Conservation (phyloP, 1,140 invertebrate species). For the Potamilus streckersoni region DNA sequence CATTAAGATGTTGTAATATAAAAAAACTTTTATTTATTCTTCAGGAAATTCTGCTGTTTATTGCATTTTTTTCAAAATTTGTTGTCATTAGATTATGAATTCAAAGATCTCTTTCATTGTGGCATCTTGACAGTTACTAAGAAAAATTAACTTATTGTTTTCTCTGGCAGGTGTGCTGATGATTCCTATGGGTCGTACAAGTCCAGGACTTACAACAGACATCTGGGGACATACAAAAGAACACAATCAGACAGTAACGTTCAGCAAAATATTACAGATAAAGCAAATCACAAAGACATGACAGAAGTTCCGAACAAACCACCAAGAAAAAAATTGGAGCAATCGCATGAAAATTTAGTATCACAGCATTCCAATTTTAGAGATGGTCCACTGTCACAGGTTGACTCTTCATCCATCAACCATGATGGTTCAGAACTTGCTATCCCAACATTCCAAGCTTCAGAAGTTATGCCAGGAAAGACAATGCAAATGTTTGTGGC, state of each 20-base stretch:
- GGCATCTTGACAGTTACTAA: no score
- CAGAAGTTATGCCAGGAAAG: conserved; percentile 16
- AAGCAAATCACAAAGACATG: conserved; percentile 2
- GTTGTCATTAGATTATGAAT: no score
- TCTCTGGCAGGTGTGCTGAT: conserved; percentile 54
- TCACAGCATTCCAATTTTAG: conserved; percentile 13
- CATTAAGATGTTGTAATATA: no score
- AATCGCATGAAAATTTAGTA: conserved; percentile 24
- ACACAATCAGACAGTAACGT: conserved; percentile 46
- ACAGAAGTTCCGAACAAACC: conserved; percentile 34
- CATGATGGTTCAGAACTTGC: conserved; percentile 6
- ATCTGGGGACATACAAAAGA: conserved; percentile 52
- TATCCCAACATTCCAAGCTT: conserved; percentile 17
- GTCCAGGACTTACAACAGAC: conserved; percentile 37
- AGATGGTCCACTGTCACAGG: conserved; percentile 2
- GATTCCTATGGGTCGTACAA: conserved; percentile 56
- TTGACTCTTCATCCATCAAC: background rate
- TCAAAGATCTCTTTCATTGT: no score
- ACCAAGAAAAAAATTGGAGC: conserved; percentile 35
- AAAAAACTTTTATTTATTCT: no score
- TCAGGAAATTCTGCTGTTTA: no score
- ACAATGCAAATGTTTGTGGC: conserved; percentile 15
- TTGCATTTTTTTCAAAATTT: no score
- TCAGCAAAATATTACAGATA: background rate
- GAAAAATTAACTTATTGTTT: background rate